A percentile compares a stretch with the other conserved stretches of the same genome.
These are phyloP conservation scores for Timandra comae DNA, from an alignment of 2,888 invertebrate species.

Conservation along the genomic window DNA sequence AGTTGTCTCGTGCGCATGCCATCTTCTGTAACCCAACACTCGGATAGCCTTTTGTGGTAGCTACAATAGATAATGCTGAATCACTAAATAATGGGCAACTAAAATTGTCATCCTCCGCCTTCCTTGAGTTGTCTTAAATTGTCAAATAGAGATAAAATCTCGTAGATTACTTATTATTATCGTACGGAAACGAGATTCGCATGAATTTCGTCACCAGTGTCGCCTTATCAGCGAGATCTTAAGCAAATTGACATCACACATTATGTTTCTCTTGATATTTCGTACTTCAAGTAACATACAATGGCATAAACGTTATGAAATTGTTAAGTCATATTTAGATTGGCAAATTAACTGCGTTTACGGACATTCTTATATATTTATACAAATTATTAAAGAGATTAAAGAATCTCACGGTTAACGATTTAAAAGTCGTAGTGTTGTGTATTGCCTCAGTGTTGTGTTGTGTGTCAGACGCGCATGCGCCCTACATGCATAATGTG, in stretches of 20 bases:
- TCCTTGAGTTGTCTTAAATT: conserved; percentile 20
- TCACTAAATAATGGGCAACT: conserved; percentile 34
- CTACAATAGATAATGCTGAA: conserved; percentile 56
- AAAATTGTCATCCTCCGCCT: conserved; percentile 32
- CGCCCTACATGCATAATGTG: conserved; percentile 68
- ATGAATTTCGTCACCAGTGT: too few relatives aligned
- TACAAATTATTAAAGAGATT: too few relatives aligned
- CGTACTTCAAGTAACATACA: too few relatives aligned
- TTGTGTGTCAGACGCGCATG: conserved; percentile 21
- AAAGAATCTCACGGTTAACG: too few relatives aligned
- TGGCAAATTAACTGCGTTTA: too few relatives aligned
- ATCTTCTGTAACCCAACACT: conserved; percentile 54
- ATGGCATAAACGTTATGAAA: too few relatives aligned
- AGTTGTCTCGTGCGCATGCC: conserved; percentile 64
- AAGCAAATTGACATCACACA: background rate
- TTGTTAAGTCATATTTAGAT: too few relatives aligned
- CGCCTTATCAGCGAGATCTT: too few relatives aligned
- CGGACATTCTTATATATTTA: too few relatives aligned
- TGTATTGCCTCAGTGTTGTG: conserved; percentile 5
- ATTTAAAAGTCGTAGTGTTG: conserved; percentile 2
- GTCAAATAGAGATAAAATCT: conserved; percentile 5
- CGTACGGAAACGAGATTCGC: background rate
- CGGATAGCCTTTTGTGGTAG: conserved; percentile 57
- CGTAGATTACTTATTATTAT: background rate
- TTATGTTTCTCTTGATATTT: too few relatives aligned